phyloP scores from a whole-genome alignment of 2,797 vertebrate genomes.

The Sciurus carolinensis region DNA sequence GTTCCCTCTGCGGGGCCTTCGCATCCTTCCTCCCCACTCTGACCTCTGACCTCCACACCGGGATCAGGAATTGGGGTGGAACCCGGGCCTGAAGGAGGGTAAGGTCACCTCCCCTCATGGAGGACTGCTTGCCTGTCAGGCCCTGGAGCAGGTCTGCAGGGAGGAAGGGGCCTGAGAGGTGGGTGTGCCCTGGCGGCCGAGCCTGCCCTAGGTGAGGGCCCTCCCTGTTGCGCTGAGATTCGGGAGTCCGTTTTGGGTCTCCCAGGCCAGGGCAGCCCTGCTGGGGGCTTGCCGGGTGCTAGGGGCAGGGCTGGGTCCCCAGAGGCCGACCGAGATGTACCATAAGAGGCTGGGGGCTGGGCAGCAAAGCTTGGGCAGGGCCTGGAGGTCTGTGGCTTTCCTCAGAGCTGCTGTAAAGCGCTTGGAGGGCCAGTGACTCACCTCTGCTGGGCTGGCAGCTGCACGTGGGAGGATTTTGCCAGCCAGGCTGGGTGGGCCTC shows the following conservation, averaged over 20 bases:
- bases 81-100: background rate
- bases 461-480: constrained; percentile 66
- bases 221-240: background rate
- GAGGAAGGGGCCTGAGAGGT: background rate
- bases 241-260: background rate
- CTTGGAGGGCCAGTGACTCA: constrained; percentile 76
- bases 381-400: constrained; percentile 74
- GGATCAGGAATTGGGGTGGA: background rate
- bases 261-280: background rate
- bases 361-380: constrained; percentile 28
- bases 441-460: constrained; percentile 66
- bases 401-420: constrained; percentile 2
- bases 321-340: background rate
- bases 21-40: background rate
- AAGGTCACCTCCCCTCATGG: background rate
- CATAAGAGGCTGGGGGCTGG: constrained; percentile 46
- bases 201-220: background rate
- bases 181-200: constrained; percentile 36
- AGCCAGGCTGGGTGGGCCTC: constrained; percentile 67
- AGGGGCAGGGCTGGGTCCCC: background rate
- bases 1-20: background rate
- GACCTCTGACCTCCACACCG: background rate
- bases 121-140: background rate
- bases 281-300: background rate
- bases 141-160: background rate